These are phyloP conservation scores for Saxidomus purpurata DNA, from an alignment of 1,140 invertebrate species.

Conservation along the genomic window DNA sequence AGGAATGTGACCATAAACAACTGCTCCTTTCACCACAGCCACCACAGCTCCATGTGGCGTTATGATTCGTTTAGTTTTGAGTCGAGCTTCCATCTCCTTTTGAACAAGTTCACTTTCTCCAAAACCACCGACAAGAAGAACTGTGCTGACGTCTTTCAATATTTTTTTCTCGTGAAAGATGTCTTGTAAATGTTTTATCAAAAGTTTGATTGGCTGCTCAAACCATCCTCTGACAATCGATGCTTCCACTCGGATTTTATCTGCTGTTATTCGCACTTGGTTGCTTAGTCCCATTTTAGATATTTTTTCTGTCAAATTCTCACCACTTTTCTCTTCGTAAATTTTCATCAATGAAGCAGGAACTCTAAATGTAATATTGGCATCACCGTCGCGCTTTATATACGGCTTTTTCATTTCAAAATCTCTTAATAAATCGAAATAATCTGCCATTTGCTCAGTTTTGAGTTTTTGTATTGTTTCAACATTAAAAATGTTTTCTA, in stretches of 20 bases:
- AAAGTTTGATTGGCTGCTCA: neutral
- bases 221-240: constrained; percentile 17
- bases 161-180: neutral
- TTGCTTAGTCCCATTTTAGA: neutral
- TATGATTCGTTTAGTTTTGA: neutral
- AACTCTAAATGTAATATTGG: neutral
- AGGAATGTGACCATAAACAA: constrained; percentile 25
- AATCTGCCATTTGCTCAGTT: constrained; percentile 16
- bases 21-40: constrained; percentile 38
- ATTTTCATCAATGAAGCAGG: neutral
- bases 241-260: neutral
- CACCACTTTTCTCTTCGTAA: neutral
- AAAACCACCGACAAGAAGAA: constrained; percentile 34
- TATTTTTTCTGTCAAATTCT: neutral
- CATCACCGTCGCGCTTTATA: neutral
- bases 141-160: neutral
- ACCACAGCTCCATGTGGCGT: constrained; percentile 2
- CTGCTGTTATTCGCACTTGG: neutral
- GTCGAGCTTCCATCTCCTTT: neutral
- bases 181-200: neutral
- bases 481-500: constrained; percentile 46
- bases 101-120: constrained; percentile 8
- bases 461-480: constrained; percentile 39
- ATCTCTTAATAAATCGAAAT: constrained; percentile 59
- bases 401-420: constrained; percentile 66